These are phyloP conservation scores for Seriola rivoliana DNA, from an alignment of 2,113 vertebrate genomes.

Conservation along the genomic window DNA sequence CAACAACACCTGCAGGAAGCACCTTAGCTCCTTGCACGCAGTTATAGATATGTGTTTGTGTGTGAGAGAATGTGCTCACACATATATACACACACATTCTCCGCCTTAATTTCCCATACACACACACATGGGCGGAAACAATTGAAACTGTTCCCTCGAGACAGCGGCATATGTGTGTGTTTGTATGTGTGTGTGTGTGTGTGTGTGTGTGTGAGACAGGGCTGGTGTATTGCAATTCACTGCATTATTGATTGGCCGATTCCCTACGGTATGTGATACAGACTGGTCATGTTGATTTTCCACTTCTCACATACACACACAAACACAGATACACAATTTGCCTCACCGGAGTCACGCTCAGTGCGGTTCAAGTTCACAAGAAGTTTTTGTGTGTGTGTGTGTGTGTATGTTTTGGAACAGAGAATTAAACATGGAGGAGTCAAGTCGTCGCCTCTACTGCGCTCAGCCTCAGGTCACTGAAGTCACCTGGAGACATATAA, in stretches of 20 bases:
- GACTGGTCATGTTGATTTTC: conserved; percentile 71
- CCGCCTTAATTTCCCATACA: neutral
- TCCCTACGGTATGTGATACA: conserved; percentile 60
- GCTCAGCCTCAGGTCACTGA: conserved; percentile 31
- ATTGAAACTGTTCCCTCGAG: conserved; percentile 13
- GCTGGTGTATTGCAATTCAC: conserved; percentile 58
- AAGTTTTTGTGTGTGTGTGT: neutral
- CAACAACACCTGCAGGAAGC: conserved; percentile 44
- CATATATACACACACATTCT: neutral
- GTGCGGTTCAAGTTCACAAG: conserved; percentile 31
- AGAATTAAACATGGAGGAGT: neutral
- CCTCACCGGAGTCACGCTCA: conserved; percentile 4
- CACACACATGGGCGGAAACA: conserved; percentile 2
- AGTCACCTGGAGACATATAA: conserved; percentile 39
- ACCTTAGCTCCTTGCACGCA: conserved; percentile 18
- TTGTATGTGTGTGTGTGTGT: neutral
- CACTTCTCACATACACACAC: conserved; percentile 38
- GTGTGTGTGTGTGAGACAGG: conserved; percentile 1
- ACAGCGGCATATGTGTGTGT: neutral
- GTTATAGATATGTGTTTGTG: conserved; percentile 2
- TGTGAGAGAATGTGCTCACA: neutral
- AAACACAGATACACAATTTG: neutral
- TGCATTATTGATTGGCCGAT: conserved; percentile 73
- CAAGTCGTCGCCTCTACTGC: conserved; percentile 7
- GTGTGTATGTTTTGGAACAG: neutral